Conservation (phyloP, 2,888 invertebrate species). For the Muscina levida region DNA sequence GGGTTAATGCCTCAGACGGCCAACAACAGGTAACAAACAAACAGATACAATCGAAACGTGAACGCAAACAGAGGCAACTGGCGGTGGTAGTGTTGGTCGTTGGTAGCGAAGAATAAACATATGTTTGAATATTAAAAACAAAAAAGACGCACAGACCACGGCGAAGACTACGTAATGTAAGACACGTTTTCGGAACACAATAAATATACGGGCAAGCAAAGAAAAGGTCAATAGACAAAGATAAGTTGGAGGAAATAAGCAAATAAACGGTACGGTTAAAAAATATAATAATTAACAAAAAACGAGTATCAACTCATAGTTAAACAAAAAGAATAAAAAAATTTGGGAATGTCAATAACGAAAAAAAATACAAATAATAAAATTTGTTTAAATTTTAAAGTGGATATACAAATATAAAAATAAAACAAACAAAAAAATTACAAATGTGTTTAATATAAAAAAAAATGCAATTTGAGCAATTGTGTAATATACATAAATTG, state of each 20-base stretch:
- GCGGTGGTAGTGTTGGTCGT: neutral
- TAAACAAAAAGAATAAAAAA: too few relatives aligned
- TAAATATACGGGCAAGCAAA: neutral
- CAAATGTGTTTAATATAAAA: too few relatives aligned
- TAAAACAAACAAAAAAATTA: too few relatives aligned
- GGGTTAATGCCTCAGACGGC: constrained; percentile 42
- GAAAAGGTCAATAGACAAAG: constrained; percentile 4
- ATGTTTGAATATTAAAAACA: constrained; percentile 35
- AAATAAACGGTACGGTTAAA: constrained; percentile 8
- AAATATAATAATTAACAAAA: too few relatives aligned
- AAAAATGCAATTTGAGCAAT: too few relatives aligned
- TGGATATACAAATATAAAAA: too few relatives aligned
- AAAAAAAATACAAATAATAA: too few relatives aligned
- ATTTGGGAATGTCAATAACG: too few relatives aligned
- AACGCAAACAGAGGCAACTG: constrained; percentile 43
- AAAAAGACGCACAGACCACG: neutral
- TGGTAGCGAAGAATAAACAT: constrained; percentile 22
- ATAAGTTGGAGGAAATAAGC: neutral
- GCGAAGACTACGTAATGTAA: constrained; percentile 39
- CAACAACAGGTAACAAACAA: constrained; percentile 54
- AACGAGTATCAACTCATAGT: too few relatives aligned
- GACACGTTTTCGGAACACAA: constrained; percentile 30
- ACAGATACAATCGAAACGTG: constrained; percentile 63
- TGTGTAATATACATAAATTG: too few relatives aligned
- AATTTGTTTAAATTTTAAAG: too few relatives aligned